phyloP scores from a whole-genome alignment of 2,888 invertebrate species.

The Caenorhabditis becei region DNA sequence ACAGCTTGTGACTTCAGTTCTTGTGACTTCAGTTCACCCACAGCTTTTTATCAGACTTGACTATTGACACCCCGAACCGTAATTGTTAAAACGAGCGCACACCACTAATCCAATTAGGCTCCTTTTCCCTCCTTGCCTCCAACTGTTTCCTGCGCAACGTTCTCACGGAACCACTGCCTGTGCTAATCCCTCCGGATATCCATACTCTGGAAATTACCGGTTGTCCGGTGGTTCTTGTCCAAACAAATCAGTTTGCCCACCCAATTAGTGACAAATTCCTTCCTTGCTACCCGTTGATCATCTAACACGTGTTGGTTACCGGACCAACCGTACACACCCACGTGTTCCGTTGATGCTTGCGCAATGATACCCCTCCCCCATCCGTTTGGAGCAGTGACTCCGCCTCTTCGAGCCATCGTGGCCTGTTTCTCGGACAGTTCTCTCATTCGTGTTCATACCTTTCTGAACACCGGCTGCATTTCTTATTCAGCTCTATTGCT shows the following conservation, averaged over 20 bases:
- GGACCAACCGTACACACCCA: not conserved
- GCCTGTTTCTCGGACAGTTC: conserved; percentile 18
- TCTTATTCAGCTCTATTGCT: conserved; percentile 9
- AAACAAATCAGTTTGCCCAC: conserved; percentile 35
- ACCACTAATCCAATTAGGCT: not conserved
- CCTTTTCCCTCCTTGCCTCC: not conserved
- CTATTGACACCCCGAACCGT: conserved; percentile 11
- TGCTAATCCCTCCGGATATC: conserved; percentile 15
- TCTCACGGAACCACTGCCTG: not conserved
- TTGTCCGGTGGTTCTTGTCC: conserved; percentile 35
- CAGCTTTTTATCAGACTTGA: too few species aligned
- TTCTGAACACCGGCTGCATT: not conserved
- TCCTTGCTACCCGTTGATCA: not conserved
- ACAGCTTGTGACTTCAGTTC: too few species aligned
- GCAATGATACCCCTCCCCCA: not conserved
- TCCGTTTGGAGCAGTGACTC: conserved; percentile 3
- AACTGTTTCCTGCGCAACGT: not conserved
- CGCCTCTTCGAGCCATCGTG: conserved; percentile 23
- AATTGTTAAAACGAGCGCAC: not conserved
- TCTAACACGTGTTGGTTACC: conserved; percentile 1
- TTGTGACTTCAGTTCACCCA: too few species aligned
- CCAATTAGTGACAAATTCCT: conserved; percentile 17
- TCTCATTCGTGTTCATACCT: conserved; percentile 14
- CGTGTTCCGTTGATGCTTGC: not conserved
- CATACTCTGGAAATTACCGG: conserved; percentile 32